Evolutionary conservation across 2,113 vertebrate species (phyloP).

Genomic region (Ramphastos sulfuratus): DNA sequence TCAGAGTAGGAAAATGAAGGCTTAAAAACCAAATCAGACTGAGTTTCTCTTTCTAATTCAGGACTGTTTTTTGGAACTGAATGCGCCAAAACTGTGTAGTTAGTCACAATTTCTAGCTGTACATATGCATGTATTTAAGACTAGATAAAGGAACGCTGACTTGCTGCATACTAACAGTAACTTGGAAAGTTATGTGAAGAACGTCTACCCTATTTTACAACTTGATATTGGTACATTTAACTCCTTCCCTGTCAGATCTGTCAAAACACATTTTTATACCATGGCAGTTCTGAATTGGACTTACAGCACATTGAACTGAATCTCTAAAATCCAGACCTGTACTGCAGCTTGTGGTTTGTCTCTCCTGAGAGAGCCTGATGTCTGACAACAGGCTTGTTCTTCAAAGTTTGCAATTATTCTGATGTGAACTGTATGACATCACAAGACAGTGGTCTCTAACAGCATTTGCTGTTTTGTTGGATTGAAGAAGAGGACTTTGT

Average conservation of each 20-base stretch:
- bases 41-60: background rate
- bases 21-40: background rate
- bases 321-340: background rate
- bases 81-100: background rate
- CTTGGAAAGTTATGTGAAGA: background rate
- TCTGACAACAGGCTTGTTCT: background rate
- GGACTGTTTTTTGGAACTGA: background rate
- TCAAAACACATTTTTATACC: background rate
- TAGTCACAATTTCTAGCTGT: background rate
- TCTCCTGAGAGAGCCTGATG: background rate
- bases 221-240: background rate
- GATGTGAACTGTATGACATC: background rate
- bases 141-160: background rate
- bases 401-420: background rate
- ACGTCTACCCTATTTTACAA: background rate
- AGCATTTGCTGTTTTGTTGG: background rate
- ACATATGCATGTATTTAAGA: background rate
- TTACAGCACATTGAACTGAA: background rate
- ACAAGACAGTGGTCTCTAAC: background rate
- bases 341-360: rapidly evolving
- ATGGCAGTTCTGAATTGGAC: background rate
- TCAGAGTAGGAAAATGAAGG: background rate
- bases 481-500: background rate
- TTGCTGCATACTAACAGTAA: background rate
- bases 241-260: background rate